Evolutionary conservation across 1,140 invertebrate species (phyloP).

Genomic region (Platorchestia sp.): DNA sequence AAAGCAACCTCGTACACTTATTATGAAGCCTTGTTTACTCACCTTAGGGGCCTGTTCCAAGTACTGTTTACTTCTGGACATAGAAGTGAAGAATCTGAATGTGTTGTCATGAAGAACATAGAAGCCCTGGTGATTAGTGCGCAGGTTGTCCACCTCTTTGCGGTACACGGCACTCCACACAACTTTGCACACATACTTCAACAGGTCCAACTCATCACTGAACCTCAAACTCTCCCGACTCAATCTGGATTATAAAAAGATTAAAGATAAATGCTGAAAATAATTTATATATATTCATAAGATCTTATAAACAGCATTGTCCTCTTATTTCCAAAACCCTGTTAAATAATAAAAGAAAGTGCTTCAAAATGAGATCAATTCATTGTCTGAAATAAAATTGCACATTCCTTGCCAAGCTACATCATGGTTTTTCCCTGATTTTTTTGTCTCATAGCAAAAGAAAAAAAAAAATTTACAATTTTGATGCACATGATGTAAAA

Average conservation of each 20-base stretch:
- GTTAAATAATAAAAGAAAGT: too few species aligned
- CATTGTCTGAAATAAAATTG: too few species aligned
- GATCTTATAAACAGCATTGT: constrained; percentile 40
- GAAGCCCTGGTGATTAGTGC: constrained; percentile 98
- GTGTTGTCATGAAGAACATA: constrained; percentile 98
- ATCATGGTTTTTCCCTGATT: too few species aligned
- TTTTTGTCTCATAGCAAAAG: too few species aligned
- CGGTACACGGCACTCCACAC: constrained; percentile 97
- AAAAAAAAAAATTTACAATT: too few species aligned
- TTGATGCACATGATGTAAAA: too few species aligned
- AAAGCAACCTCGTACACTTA: too few species aligned
- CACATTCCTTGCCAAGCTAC: too few species aligned
- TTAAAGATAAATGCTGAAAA: background rate
- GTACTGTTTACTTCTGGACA: constrained; percentile 92
- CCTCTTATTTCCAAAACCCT: constrained; percentile 35
- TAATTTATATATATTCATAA: too few species aligned
- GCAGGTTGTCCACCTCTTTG: constrained; percentile 98
- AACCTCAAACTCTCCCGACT: constrained; percentile 93
- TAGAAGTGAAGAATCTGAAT: constrained; percentile 90
- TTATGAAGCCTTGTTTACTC: too few species aligned
- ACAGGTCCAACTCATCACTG: constrained; percentile 97
- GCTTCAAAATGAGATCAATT: too few species aligned
- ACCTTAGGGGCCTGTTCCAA: constrained; percentile 90
- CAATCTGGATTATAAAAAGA: constrained; percentile 74
- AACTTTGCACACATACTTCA: constrained; percentile 99